Base-by-base conservation (phyloP, 2,113 vertebrate species). In the Catagonus wagneri region DNA sequence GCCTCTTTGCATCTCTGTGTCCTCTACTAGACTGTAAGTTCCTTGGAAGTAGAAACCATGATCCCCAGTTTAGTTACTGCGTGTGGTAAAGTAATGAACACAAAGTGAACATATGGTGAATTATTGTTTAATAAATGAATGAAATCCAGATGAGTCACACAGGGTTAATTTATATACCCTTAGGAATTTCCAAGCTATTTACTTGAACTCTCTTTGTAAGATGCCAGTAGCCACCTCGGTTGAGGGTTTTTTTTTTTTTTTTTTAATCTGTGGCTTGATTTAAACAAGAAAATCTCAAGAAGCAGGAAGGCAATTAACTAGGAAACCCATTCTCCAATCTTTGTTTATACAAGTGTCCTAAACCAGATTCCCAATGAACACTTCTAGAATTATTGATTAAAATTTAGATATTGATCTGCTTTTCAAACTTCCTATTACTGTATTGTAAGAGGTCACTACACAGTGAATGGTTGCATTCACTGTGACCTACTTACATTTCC, bases 91-190 rank as follows among this genome's bases (percentile, higher is more conserved):
- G 13, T 36, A 83, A 79, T 78, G 63, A 93, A 71, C 50, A 94
- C 63, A 91, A 88, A 94, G 56, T 89, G 63, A 97, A 94, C 25
- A 74, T 75, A 80, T 23, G 93, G 90, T 79, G 93, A 94, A 85
- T 93, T 68, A 96, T 63, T 91, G 66, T 96, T 97, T 96, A 93
- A 96, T 93, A 95, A 93, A 72, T 79, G 29, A 75, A 90, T 87
- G n/a, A 97, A 96, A 66, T 72, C 74, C 75, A 95, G 69, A 84
- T 96, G 88, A 96, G 54, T 90, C 92, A 89, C 80, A 89, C 14
- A 71, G 66, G 44, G 85, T 91, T 90, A 90, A 94, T 93, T 93
- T 94, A 89, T 27, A 83, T 58, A 94, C 29, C 50, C 63, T 44
- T 85, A 4, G 75, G 66, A 95, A 60, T 96, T 97, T 95, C 95